Conservation (phyloP, 2,888 invertebrate genomes). For the Poecilus cupreus region DNA sequence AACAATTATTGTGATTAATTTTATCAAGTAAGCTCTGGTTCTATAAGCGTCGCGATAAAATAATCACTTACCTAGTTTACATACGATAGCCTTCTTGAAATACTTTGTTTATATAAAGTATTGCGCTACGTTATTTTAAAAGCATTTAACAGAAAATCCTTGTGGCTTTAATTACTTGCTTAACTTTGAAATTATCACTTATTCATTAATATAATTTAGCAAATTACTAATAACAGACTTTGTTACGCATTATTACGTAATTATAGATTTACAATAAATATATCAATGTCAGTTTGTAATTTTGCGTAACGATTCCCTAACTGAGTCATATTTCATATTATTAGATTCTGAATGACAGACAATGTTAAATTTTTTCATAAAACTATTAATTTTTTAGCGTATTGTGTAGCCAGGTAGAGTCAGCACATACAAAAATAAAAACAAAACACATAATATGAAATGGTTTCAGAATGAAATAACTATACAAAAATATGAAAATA, state of each 20-base stretch:
- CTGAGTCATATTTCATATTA: no score
- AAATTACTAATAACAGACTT: conserved; percentile 3
- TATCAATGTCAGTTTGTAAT: conserved; percentile 6
- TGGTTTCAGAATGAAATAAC: no score
- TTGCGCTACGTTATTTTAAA: conserved; percentile 8
- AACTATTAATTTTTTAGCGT: no score
- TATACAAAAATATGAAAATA: no score
- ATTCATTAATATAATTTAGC: neutral
- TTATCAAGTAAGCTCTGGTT: neutral
- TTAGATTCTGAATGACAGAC: neutral
- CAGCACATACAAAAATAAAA: no score
- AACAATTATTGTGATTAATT: neutral
- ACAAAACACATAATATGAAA: no score
- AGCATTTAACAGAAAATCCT: neutral
- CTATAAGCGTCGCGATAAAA: neutral
- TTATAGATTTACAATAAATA: neutral
- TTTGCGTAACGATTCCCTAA: neutral
- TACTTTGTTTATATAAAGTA: conserved; percentile 21
- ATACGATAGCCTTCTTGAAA: conserved; percentile 26
- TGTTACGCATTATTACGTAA: neutral
- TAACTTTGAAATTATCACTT: neutral
- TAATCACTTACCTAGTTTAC: conserved; percentile 28
- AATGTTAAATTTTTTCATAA: no score
- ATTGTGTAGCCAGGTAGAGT: no score
- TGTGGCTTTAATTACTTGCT: conserved; percentile 15